A percentile compares a stretch with the other conserved stretches of the same genome.
Evolutionary conservation across 1,140 invertebrate species (phyloP).

Genomic region (Nylanderia fulva): DNA sequence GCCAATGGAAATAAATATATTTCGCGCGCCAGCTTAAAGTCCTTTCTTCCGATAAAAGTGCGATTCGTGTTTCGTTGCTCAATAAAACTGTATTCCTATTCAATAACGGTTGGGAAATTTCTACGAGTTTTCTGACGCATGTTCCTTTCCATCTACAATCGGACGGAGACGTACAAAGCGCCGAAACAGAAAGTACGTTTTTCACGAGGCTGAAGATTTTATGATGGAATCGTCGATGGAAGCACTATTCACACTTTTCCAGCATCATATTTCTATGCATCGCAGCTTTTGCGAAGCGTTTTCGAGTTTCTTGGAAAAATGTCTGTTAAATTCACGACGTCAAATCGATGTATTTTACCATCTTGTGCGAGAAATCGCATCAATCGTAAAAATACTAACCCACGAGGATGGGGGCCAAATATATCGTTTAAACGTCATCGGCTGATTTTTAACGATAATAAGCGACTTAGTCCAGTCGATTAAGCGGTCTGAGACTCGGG

Average conservation of each 20-base stretch:
- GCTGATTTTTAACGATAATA: background rate
- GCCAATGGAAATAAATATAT: slow-evolving; percentile 53
- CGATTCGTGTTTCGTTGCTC: slow-evolving; percentile 44
- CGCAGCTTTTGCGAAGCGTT: slow-evolving; percentile 7
- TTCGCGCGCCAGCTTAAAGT: slow-evolving; percentile 37
- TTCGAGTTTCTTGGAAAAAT: slow-evolving; percentile 16
- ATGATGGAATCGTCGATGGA: slow-evolving; percentile 43
- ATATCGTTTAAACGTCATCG: background rate
- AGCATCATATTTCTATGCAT: slow-evolving; percentile 17
- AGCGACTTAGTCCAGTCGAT: background rate
- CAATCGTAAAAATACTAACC: background rate
- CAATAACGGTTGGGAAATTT: slow-evolving; percentile 56
- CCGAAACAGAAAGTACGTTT: slow-evolving; percentile 50
- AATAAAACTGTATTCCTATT: slow-evolving; percentile 54
- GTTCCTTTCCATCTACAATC: slow-evolving; percentile 39
- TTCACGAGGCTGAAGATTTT: slow-evolving; percentile 46
- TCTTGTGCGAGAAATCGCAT: background rate
- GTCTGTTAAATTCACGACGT: slow-evolving; percentile 22
- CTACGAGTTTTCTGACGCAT: slow-evolving; percentile 29
- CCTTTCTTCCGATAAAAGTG: slow-evolving; percentile 55
- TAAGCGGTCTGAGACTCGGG: background rate
- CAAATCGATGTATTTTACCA: slow-evolving; percentile 19
- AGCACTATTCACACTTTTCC: slow-evolving; percentile 36
- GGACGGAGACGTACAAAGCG: slow-evolving; percentile 35
- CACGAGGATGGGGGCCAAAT: background rate